Percentiles rank a stretch among this genome's conserved stretches.
Conservation (phyloP, 30 jellyfish, hydroid and myxozoan species). For the Rhopilema esculentum region DNA sequence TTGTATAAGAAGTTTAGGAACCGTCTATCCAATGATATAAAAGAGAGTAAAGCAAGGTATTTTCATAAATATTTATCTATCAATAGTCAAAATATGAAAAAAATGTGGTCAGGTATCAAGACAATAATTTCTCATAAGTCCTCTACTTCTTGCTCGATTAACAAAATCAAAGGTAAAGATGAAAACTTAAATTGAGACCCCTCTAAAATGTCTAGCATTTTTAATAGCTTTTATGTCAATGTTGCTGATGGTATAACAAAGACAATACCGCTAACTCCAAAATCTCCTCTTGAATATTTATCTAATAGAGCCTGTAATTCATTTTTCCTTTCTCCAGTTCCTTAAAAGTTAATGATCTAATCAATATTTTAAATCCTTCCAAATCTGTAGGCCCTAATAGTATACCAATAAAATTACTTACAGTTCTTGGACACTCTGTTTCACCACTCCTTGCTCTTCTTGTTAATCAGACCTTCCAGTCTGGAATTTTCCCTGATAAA, state of each 20-base stretch:
- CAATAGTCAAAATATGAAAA: too few relatives aligned
- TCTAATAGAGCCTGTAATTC: conserved; percentile 10
- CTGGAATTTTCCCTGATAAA: too few relatives aligned
- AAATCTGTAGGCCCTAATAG: conserved; percentile 75
- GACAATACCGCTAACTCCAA: neutral
- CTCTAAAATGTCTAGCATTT: conserved; percentile 17
- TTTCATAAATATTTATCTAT: conserved; percentile 23
- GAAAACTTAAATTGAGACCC: conserved; percentile 54
- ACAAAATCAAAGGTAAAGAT: conserved; percentile 40
- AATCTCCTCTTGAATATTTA: conserved; percentile 33
- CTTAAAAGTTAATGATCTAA: conserved; percentile 19
- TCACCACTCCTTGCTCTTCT: neutral
- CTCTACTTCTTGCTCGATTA: conserved; percentile 44
- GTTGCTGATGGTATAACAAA: conserved; percentile 22
- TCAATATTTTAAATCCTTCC: neutral
- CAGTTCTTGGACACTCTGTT: conserved; percentile 8
- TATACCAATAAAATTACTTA: conserved; percentile 59
- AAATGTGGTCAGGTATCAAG: conserved; percentile 50
- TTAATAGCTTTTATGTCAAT: neutral
- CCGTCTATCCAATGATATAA: conserved; percentile 12
- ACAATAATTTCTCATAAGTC: conserved; percentile 53
- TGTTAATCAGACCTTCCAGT: too few relatives aligned
- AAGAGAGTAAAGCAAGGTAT: conserved; percentile 46
- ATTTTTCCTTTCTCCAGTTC: conserved; percentile 27
- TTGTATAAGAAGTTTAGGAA: neutral